Evolutionary conservation across 1,140 invertebrate species (phyloP).

Genomic region (Drosophila neocordata): DNA sequence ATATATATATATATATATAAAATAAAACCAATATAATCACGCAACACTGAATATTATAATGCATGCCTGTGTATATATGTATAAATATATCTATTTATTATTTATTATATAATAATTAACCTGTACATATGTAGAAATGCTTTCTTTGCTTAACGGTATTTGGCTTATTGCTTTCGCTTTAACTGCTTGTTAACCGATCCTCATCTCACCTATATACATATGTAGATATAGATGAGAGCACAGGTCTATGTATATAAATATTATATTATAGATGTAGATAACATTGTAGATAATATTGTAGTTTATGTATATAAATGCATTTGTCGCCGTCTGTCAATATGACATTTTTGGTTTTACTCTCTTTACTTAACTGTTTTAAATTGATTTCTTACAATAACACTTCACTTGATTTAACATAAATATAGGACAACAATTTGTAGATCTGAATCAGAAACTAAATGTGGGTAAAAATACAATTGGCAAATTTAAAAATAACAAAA

Average conservation of each 20-base stretch:
- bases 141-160: neutral
- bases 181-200: neutral
- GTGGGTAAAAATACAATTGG: constrained; percentile 26
- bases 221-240: neutral
- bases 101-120: too few species aligned
- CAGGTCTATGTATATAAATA: neutral
- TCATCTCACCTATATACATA: neutral
- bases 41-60: neutral
- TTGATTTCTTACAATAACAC: constrained; percentile 28
- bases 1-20: neutral
- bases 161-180: neutral
- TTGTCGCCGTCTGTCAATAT: too few species aligned
- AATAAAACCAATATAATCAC: neutral
- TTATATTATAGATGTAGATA: neutral
- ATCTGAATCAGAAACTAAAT: constrained; percentile 30
- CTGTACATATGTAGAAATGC: neutral
- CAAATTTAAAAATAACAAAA: constrained; percentile 28
- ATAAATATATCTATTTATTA: neutral
- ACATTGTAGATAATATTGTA: too few species aligned
- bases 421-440: constrained; percentile 66
- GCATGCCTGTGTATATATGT: neutral
- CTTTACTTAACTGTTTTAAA: neutral
- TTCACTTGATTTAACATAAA: constrained; percentile 53
- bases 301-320: too few species aligned
- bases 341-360: neutral